phyloP scores from a whole-genome alignment of 2,113 vertebrate species.

The Festucalex cinctus region DNA sequence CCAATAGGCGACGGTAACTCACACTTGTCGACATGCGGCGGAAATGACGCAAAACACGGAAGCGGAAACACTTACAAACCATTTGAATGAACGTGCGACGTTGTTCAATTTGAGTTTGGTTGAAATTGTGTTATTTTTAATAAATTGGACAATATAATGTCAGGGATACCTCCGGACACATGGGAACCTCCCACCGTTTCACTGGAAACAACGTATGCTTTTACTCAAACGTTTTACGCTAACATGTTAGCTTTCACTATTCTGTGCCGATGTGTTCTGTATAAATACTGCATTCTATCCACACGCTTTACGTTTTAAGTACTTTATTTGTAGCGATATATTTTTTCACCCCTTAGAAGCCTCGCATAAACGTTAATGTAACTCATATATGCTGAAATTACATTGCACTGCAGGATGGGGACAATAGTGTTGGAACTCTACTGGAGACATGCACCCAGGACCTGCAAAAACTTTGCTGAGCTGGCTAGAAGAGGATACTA shows the following conservation, averaged over 20 bases:
- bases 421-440: slow-evolving; percentile 84
- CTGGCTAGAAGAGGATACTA: slow-evolving; percentile 88
- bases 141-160: slow-evolving; percentile 44
- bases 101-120: background rate
- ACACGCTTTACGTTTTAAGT: background rate
- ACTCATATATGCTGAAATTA: background rate
- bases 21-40: background rate
- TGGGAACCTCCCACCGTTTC: slow-evolving; percentile 87
- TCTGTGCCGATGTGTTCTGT: background rate
- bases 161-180: slow-evolving; percentile 84
- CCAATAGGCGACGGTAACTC: slow-evolving; percentile 37
- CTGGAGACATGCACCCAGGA: slow-evolving; percentile 89
- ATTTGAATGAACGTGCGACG: background rate
- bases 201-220: slow-evolving; percentile 86
- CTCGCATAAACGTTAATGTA: background rate
- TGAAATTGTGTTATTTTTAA: background rate
- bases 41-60: slow-evolving; percentile 20
- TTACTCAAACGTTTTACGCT: background rate
- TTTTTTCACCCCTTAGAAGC: background rate
- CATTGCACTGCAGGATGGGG: slow-evolving; percentile 81
- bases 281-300: background rate
- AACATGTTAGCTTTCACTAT: slow-evolving; percentile 11
- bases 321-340: background rate
- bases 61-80: slow-evolving; percentile 13
- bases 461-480: slow-evolving; percentile 93